Base-by-base conservation (phyloP, 2,797 vertebrate genomes). In the Synanceia verrucosa region DNA sequence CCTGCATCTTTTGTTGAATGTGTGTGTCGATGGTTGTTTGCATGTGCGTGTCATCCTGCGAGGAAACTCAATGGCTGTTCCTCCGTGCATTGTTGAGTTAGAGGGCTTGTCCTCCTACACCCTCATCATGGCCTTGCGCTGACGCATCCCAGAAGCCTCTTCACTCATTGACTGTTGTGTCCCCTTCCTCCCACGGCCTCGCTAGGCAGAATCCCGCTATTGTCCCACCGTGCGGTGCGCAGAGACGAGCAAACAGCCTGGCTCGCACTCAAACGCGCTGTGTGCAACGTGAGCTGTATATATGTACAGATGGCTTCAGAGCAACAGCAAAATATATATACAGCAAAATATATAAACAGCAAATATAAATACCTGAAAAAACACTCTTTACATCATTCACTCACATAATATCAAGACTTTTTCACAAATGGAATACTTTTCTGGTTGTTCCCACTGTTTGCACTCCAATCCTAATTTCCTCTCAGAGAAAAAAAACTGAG, bases 141-240 rank as follows among this genome's bases (percentile, higher is more conserved):
- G 93, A 94, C 91, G 93, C 90, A 90, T 91, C 89, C 85, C 88
- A 84, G 81, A 93, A 89, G 91, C 90, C 94, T 94, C 93, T 91
- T 94, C 94, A 94, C 90, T 94, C 93, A 92, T 94, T 93, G 92
- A 93, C 89, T 94, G 88, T 72, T 92, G 90, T 93, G 93, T 92
- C 79, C 86, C 81, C 85, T 89, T 91, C 93, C 94, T 92, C 94
- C 94, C 94, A 94, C 94, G 70, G 82, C 71, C 73, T 78, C 18
- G 34, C 83, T 18, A 68, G 59, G 86, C 86, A 94, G 93, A 94
- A 93, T 92, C 89, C 86, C 23, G 63, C 91, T 81, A 91, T 94
- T 94, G 93, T 94, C 90, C 87, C 76, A 21, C 78, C 87, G 86
- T 4, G 37, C 57, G 63, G 76, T 79, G 73, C 66, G 85, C 83